Base-by-base conservation (phyloP, 2,113 vertebrate genomes). In the Cettia cetti region DNA sequence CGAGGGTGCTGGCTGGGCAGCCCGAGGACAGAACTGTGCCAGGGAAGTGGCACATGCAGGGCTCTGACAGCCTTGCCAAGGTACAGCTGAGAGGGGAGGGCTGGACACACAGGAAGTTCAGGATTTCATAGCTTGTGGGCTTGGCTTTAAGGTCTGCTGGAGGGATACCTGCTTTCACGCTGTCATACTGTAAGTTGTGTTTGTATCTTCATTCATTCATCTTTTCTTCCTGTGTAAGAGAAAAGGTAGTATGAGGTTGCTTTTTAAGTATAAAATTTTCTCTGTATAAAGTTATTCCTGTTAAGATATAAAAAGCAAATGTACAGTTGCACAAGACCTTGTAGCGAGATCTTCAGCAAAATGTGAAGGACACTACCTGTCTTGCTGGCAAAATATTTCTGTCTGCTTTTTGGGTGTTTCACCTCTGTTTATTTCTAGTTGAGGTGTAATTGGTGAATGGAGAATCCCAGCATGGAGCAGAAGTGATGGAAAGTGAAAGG, bases 41-140 rank as follows among this genome's bases (percentile, higher is more conserved):
- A 10, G 27, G 45, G 24, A 81, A 28, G 35, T 0, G 7, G 40
- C 0, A 1, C 4, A 4, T 23, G 24, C 17, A 0, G 0, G 63
- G n/a, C 23, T 82, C 68, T 22, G 15, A 45, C 28, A 47, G 47
- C 63, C 12, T 72, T 82, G 8, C 45, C 1, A 26, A 24, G 33
- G 6, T 52, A 24, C 52, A 1, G 33, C 45, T 40, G 69, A 50
- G 24, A 52, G 16, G 71, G 42, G 35, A 86, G 45, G 54, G 30
- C n/a, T 17, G 33, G 27, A 47, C 63, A 37, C 1, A 2, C 57
- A 10, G 76, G 39, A 64, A 77, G 23, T 5, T 11, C 35, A 35
- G 35, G 30, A 21, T 83, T 79, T 91, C 7, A 9, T n/a, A 27
- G 35, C 27, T 54, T 69, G n/a, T 75, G 59, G 68, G 35, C 44